phyloP scores from a whole-genome alignment of 2,888 invertebrate genomes.

The Chironomus riparius region DNA sequence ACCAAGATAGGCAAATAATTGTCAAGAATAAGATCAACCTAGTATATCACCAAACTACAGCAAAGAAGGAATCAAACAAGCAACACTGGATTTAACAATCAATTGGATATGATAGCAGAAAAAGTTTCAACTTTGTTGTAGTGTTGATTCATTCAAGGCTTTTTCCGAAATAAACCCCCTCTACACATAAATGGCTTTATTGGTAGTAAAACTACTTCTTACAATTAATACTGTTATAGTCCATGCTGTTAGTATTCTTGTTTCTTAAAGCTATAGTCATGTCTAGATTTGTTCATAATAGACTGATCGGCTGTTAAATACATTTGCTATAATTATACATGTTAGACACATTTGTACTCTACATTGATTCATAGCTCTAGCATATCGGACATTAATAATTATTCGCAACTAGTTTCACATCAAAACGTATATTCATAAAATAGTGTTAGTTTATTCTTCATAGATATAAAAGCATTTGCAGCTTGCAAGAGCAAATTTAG shows the following conservation, averaged over 20 bases:
- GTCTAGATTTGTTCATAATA: neutral
- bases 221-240: neutral
- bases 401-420: neutral
- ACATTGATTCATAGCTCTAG: neutral
- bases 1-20: too few relatives aligned
- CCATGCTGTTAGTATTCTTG: neutral
- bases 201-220: neutral
- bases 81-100: too few relatives aligned
- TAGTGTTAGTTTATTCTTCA: conserved; percentile 15
- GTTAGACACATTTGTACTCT: neutral
- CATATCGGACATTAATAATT: too few relatives aligned
- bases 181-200: neutral
- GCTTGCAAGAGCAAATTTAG: conserved; percentile 17
- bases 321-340: neutral
- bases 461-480: conserved; percentile 23
- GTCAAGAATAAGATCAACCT: too few relatives aligned
- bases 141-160: neutral
- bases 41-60: too few relatives aligned
- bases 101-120: too few relatives aligned
- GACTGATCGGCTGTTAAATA: neutral
- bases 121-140: neutral
- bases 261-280: neutral
- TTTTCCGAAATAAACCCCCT: conserved; percentile 1
- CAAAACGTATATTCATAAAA: neutral
- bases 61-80: too few relatives aligned